Percentiles rank a stretch among this genome's conserved stretches.
phyloP scores from a whole-genome alignment of 2,113 vertebrate genomes.

The Corapipo altera region DNA sequence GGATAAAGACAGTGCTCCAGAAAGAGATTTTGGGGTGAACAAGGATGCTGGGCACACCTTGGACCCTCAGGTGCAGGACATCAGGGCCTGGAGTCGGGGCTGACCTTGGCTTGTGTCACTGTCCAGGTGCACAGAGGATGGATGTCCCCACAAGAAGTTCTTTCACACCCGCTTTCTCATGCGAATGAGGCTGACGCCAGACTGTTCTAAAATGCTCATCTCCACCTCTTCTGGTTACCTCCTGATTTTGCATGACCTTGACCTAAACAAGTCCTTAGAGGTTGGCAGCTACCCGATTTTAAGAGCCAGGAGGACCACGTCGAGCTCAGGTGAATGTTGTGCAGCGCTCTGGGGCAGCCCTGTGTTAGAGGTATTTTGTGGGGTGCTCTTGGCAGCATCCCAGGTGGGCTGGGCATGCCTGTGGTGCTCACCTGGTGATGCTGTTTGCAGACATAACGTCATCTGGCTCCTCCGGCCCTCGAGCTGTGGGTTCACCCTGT shows the following conservation, averaged over 20 bases:
- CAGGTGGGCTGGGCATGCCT: neutral
- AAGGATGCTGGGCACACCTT: neutral
- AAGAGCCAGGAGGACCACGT: slow-evolving; percentile 88
- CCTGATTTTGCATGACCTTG: slow-evolving; percentile 95
- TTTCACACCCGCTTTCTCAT: slow-evolving; percentile 98
- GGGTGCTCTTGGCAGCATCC: neutral
- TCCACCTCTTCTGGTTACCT: slow-evolving; percentile 98
- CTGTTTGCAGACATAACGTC: slow-evolving; percentile 72
- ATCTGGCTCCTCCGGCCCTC: slow-evolving; percentile 69
- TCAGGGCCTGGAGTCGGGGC: neutral
- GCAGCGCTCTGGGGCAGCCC: neutral
- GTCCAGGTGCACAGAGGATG: slow-evolving; percentile 93
- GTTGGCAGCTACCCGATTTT: slow-evolving; percentile 96
- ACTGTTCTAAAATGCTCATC: slow-evolving; percentile 99
- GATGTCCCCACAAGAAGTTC: slow-evolving; percentile 98
- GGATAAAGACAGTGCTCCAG: accelerated
- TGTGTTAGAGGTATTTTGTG: neutral
- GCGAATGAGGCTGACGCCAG: slow-evolving; percentile 96
- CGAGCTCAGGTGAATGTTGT: slow-evolving; percentile 83
- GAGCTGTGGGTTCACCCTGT: slow-evolving; percentile 80
- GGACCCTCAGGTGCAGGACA: neutral
- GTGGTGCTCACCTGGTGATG: neutral
- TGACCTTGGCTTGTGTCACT: neutral
- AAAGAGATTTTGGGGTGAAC: neutral
- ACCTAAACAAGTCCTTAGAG: slow-evolving; percentile 96